Percentiles rank a stretch among this genome's conserved stretches.
Conservation (phyloP, 2,797 vertebrate genomes). For the Enteromius fasciolatus region DNA sequence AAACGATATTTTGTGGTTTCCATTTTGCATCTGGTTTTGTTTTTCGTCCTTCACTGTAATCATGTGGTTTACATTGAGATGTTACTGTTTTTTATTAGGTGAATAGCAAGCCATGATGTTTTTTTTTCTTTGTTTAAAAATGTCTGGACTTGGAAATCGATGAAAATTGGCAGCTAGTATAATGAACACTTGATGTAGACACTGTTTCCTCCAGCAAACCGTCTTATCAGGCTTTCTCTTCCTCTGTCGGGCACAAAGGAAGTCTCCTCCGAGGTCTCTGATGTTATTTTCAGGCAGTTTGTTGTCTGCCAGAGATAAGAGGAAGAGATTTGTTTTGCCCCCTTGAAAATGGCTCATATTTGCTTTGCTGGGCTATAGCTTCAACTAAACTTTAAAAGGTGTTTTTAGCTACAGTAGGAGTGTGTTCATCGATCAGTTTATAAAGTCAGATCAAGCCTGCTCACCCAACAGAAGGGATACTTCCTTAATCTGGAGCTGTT, state of each 20-base stretch:
- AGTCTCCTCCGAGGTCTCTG: constrained; percentile 67
- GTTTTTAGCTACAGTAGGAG: constrained; percentile 12
- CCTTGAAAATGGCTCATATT: constrained; percentile 43
- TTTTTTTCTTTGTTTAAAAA: neutral
- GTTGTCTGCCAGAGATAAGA: constrained; percentile 71
- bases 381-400: neutral
- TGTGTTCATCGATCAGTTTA: neutral
- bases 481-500: constrained; percentile 33
- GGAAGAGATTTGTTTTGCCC: constrained; percentile 65
- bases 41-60: constrained; percentile 4
- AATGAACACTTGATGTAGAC: constrained; percentile 44
- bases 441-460: constrained; percentile 14
- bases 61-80: constrained; percentile 16
- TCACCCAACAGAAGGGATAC: constrained; percentile 3
- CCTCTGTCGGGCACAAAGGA: constrained; percentile 67
- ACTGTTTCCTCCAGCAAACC: neutral
- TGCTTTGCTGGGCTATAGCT: constrained; percentile 21
- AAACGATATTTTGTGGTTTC: constrained; percentile 26
- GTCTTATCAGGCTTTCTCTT: constrained; percentile 73
- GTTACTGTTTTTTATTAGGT: constrained; percentile 20
- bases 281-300: constrained; percentile 76
- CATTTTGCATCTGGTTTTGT: constrained; percentile 25
- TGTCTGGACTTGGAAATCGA: neutral
- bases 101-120: neutral
- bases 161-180: neutral